A percentile compares a stretch with the other conserved stretches of the same genome.
phyloP scores from a whole-genome alignment of 2,888 invertebrate species.

The Iphiclides podalirius region DNA sequence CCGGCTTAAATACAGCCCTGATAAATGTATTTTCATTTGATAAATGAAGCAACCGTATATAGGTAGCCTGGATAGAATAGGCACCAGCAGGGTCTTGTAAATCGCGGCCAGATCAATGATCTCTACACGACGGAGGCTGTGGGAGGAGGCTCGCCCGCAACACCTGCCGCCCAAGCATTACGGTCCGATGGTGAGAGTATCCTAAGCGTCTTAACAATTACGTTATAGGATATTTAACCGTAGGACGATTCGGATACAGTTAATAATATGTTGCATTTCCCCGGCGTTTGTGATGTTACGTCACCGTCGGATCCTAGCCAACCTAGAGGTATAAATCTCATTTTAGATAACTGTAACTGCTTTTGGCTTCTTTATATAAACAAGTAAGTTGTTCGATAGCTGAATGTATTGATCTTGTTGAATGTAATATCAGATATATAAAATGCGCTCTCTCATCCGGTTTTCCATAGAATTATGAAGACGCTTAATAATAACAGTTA shows the following conservation, averaged over 20 bases:
- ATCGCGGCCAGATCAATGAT: conserved; percentile 76
- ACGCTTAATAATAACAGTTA: conserved; percentile 26
- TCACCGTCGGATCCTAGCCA: conserved; percentile 38
- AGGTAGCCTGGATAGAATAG: conserved; percentile 34
- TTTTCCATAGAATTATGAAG: conserved; percentile 47
- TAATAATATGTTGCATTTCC: conserved; percentile 27
- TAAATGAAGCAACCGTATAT: no score
- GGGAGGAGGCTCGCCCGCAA: conserved; percentile 73
- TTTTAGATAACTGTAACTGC: conserved; percentile 66
- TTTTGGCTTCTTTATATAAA: conserved; percentile 42
- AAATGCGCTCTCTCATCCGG: conserved; percentile 6
- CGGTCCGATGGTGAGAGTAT: no score
- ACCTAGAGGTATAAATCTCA: conserved; percentile 72
- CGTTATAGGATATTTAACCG: conserved; percentile 35
- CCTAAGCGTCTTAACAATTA: neutral
- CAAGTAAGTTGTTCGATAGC: neutral
- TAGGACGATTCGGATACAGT: conserved; percentile 41
- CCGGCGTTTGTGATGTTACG: conserved; percentile 27
- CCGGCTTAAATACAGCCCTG: no score
- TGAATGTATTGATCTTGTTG: conserved; percentile 22
- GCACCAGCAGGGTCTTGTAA: conserved; percentile 43
- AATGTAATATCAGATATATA: conserved; percentile 26
- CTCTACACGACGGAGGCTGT: conserved; percentile 66
- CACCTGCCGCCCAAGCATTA: conserved; percentile 79
- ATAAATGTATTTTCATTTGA: no score